These are phyloP conservation scores for Zaprionus lachaisei DNA, from an alignment of 1,140 invertebrate genomes.

Conservation along the genomic window DNA sequence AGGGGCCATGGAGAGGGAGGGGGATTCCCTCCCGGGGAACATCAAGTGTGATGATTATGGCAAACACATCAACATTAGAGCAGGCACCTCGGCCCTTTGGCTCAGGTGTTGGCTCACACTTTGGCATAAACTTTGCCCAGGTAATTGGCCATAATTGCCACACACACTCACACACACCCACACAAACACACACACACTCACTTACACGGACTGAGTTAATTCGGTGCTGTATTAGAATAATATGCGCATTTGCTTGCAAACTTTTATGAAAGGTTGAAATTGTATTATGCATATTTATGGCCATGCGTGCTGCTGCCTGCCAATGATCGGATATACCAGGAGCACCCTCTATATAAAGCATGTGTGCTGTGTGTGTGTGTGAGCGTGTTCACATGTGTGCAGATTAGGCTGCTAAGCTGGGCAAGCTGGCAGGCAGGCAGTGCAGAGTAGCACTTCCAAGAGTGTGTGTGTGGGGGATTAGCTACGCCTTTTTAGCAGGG, in stretches of 20 bases:
- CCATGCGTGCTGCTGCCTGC: conserved; percentile 36
- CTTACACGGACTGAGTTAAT: conserved; percentile 49
- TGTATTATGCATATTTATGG: conserved; percentile 79
- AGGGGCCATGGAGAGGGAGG: not conserved
- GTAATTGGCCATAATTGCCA: conserved; percentile 67
- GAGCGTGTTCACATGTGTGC: not conserved
- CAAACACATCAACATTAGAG: conserved; percentile 63
- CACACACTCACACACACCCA: conserved; percentile 15
- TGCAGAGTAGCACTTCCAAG: not conserved
- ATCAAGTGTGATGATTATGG: conserved; percentile 79
- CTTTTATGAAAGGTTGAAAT: conserved; percentile 72
- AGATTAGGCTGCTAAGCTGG: conserved; percentile 17
- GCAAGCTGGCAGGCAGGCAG: not conserved
- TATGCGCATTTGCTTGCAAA: conserved; percentile 79
- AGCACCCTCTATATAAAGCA: not conserved
- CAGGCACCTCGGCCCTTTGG: conserved; percentile 22
- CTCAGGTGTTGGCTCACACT: conserved; percentile 58
- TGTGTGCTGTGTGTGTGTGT: not conserved
- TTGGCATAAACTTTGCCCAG: conserved; percentile 66
- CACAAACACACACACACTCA: not conserved
- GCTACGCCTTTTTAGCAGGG: not conserved
- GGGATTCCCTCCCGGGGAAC: conserved; percentile 12
- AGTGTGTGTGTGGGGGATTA: not conserved
- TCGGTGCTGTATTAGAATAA: conserved; percentile 77
- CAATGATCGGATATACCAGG: conserved; percentile 28